Base-by-base conservation (phyloP, 2,888 invertebrate genomes). In the Tineola bisselliella region DNA sequence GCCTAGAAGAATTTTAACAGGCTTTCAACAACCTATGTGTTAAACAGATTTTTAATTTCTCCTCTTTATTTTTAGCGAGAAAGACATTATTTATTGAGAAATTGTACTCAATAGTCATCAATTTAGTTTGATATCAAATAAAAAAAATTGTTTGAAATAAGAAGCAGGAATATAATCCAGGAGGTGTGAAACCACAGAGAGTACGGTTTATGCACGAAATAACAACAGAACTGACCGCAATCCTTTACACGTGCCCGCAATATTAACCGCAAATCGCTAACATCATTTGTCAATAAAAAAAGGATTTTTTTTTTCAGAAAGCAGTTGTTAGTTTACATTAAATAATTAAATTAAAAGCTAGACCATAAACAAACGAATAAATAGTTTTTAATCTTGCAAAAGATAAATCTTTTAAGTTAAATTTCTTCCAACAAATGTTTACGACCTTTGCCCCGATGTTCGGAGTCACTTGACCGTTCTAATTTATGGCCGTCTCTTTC, bases 381-480 rank as follows among this genome's bases (percentile, higher is more conserved):
- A 15, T 44, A 44, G 2, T 48, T 13, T 18, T 13, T 48, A 18
- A 48, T 18, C 15, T 18, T 15, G 13, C 11, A 48, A 13, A 12
- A 56, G 56, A 56, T 25, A 56, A 25, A 56, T 56, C n/a, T 13
- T 18, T 56, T 56, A n/a, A 13, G 56, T 56, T 56, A 56, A 56
- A 19, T 30, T 48, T 18, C 10, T 66, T 64, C 63, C 61, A 63
- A 61, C 61, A 70, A 74, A 68, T 65, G 79, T 80, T 76, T 52
- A 17, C 63, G 17, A 69, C 61, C 66, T 71, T 68, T 78, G 74
- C 11, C 63, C 64, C 25, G 61, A 68, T 70, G 77, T 76, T 73
- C 73, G 69, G 73, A 73, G 72, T 75, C 79, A 81, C 79, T 81
- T 81, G 81, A 77, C 81, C 82, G 77, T 81, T 81, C 75, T 79